Conservation (phyloP, 2,113 vertebrate genomes). For the Ptilorrhoa leucosticta region DNA sequence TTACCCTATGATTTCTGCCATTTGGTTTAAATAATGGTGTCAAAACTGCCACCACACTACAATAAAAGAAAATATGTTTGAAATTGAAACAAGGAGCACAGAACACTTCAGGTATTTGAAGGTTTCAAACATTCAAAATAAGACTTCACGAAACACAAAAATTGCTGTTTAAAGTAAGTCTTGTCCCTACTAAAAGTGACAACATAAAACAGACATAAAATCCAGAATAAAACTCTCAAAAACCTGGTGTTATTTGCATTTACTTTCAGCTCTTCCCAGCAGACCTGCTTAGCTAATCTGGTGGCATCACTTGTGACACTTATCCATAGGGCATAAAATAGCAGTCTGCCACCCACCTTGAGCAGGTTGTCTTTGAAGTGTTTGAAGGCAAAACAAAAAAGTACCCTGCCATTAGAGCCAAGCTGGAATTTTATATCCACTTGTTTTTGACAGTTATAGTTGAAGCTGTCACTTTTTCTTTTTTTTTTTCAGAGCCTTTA, state of each 20-base stretch:
- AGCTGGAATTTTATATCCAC: constrained; percentile 63
- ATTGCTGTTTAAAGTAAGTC: background rate
- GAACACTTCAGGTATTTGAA: background rate
- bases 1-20: background rate
- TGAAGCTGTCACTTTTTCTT: constrained; percentile 52
- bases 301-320: constrained; percentile 26
- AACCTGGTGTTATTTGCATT: background rate
- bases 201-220: background rate
- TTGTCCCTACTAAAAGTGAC: background rate
- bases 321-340: constrained; percentile 19
- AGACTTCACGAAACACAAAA: background rate
- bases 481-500: constrained; percentile 16
- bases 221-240: background rate
- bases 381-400: constrained; percentile 68
- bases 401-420: constrained; percentile 65
- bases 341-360: constrained; percentile 62
- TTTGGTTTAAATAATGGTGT: background rate
- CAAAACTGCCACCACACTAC: background rate
- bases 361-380: constrained; percentile 56
- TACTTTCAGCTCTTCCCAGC: background rate
- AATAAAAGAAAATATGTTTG: background rate
- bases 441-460: constrained; percentile 64
- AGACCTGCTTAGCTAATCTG: constrained; percentile 8
- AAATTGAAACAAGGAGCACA: background rate
- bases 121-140: background rate